Percentiles rank a stretch among this genome's conserved stretches.
Conservation (phyloP, 2,113 vertebrate genomes). For the Shinisaurus crocodilurus region DNA sequence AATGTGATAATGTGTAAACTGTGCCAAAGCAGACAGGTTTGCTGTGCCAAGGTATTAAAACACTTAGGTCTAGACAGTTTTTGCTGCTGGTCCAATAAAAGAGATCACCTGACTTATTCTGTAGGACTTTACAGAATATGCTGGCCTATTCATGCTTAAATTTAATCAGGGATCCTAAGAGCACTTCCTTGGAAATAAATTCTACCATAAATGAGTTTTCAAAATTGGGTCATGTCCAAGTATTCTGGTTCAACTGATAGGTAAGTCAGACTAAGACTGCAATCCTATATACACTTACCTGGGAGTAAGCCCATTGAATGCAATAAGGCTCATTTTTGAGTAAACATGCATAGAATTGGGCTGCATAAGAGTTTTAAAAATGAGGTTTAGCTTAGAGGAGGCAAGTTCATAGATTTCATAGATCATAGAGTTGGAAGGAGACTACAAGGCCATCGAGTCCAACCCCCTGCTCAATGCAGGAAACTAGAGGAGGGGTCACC, state of each 20-base stretch:
- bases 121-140: not conserved
- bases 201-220: not conserved
- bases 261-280: not conserved
- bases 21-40: not conserved
- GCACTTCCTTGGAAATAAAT: not conserved
- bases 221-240: not conserved
- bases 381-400: not conserved
- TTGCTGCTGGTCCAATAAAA: conserved; percentile 18
- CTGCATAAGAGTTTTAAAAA: not conserved
- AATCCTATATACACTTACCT: not conserved
- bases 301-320: too few species aligned
- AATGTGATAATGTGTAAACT: not conserved
- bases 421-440: too few species aligned
- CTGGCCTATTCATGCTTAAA: not conserved
- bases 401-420: too few species aligned
- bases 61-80: not conserved
- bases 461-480: too few species aligned
- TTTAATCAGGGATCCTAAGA: not conserved
- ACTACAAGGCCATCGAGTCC: too few species aligned
- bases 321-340: not conserved
- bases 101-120: conserved; percentile 17
- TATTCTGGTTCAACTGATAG: not conserved
- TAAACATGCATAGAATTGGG: not conserved
- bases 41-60: conserved; percentile 13
- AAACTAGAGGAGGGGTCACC: too few species aligned